Conservation (phyloP, 1,140 invertebrate species). For the Hycleus phaleratus region DNA sequence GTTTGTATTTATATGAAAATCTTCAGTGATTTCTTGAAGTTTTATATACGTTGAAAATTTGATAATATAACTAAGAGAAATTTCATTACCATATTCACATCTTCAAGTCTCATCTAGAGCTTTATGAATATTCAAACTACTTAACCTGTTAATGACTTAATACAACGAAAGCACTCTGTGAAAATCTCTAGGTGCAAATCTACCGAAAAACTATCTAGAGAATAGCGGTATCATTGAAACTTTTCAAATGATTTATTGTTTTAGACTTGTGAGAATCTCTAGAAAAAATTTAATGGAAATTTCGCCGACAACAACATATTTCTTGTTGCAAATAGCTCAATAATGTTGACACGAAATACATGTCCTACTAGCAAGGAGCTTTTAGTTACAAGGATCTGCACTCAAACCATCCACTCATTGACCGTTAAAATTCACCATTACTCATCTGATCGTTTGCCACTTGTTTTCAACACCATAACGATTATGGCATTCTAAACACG, state of each 20-base stretch:
- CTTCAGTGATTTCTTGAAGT: constrained; percentile 19
- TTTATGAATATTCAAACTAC: constrained; percentile 35
- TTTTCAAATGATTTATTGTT: no score
- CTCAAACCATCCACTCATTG: constrained; percentile 23
- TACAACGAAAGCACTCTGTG: constrained; percentile 14
- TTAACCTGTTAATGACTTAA: constrained; percentile 29
- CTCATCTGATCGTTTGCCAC: constrained; percentile 12
- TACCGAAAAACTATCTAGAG: constrained; percentile 20
- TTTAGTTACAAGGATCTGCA: constrained; percentile 28
- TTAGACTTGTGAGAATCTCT: no score
- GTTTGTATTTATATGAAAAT: neutral
- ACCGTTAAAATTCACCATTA: constrained; percentile 29
- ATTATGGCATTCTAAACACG: constrained; percentile 1
- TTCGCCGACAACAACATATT: no score
- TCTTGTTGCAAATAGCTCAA: no score
- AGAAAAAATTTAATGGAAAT: no score
- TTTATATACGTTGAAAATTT: constrained; percentile 30
- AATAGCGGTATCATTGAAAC: no score
- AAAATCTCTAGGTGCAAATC: constrained; percentile 20
- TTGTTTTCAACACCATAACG: neutral
- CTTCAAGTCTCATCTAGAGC: constrained; percentile 22
- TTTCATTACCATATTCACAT: constrained; percentile 36
- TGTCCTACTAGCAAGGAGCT: constrained; percentile 7
- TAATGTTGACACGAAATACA: constrained; percentile 24
- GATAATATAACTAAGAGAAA: constrained; percentile 34